Evolutionary conservation across 2,888 invertebrate genomes (phyloP), one percentile per base, ranked within the genome.

Genomic region (Cetonia aurata): DNA sequence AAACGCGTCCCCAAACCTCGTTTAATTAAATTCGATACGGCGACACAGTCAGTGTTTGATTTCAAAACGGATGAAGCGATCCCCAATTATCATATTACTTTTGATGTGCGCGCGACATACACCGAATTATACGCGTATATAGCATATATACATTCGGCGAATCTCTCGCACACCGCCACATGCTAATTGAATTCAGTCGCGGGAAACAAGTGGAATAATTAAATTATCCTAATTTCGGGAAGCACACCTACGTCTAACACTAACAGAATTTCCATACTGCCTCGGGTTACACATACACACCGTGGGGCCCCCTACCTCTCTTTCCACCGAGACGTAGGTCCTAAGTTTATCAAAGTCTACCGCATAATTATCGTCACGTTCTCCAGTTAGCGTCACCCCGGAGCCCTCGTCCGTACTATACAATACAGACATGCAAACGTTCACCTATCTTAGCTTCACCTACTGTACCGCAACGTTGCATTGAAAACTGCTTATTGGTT

Each of bases 401-500:
- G 25, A 25, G 4, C 56, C 50, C 9, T 15, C 48, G 13, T 19
- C 50, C 15, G 50, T 19, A 9, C 9, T 9, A 10, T n/a, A n/a
- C 12, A 6, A 6, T 48, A 15, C 50, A 9, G 9, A 9, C 13
- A 3, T 6, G 33, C 55, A 13, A n/a, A 56, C 56, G 15, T 15
- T 33, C 19, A 53, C 53, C 53, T 53, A 53, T 50, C 25, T 33
- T 31, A 46, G 25, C 15, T 44, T n/a, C 19, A n/a, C 25, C 31
- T 15, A n/a, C 31, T n/a, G 10, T 48, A 48, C 75, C 71, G 70
- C 73, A 73, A 75, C 75, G 71, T 74, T 73, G 75, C 78, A 79
- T 78, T 77, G 78, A 77, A 79, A 78, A 80, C 76, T 78, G 77
- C 77, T 80, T 78, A 80, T 80, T 78, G 79, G 78, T 80, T 80